Evolutionary conservation across 1,140 invertebrate genomes (phyloP), one percentile per base, ranked within the genome.

Genomic region (Zaprionus vittiger): DNA sequence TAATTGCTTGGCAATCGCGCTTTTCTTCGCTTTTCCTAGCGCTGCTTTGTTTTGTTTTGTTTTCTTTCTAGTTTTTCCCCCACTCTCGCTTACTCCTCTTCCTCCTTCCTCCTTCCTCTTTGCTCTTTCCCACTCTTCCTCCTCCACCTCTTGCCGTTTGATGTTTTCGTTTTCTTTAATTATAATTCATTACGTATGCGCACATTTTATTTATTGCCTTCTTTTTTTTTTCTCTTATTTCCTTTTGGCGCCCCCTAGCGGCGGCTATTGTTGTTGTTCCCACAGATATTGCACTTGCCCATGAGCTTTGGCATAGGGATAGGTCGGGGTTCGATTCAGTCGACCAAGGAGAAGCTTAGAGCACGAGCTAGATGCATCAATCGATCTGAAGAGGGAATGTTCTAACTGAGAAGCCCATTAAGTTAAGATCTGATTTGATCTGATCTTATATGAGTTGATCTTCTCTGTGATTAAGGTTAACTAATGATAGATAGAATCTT

Each of bases 141-240:
- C 24, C 52, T 41, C 3, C 24, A 26, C 24, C 24, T 26, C 38
- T 76, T 67, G 57, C n/a, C 22, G n/a, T 65, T 68, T 54, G 49
- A 11, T 22, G 67, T 64, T 84, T 78, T 78, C 54, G 54, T 56
- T 82, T 82, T 82, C 77, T 85, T 91, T 85, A 86, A 91, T 91
- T 91, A 91, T 86, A 82, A 86, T 90, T 80, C 77, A 91, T 90
- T 90, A 90, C 86, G 81, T 90, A 81, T 86, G 79, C 64, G 66
- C 80, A 75, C 69, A 79, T 79, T 84, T 77, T 78, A 83, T 82
- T 70, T 79, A 41, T 79, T 81, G 63, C 28, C 59, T 76, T 22
- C 55, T 59, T 34, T 65, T 20, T 65, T 20, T 22, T 17, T 55
- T 67, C 38, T 67, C 22, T 17, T 26, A 57, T 31, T 57, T 52